A percentile compares a stretch with the other conserved stretches of the same genome.
Evolutionary conservation across 2,888 invertebrate species (phyloP).

Genomic region (Euphydryas editha): DNA sequence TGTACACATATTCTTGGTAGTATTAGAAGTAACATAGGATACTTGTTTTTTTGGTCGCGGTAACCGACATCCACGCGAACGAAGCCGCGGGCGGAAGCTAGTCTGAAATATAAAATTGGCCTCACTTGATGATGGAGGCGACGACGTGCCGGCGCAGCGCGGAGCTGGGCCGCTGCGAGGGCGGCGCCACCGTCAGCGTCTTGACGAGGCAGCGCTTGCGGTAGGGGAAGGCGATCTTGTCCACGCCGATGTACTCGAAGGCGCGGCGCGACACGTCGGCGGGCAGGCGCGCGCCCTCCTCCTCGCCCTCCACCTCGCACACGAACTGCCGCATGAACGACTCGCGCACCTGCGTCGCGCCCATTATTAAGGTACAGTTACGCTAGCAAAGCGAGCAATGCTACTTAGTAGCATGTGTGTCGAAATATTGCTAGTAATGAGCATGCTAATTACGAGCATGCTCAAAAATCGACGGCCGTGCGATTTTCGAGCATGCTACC

Average conservation of each 20-base stretch:
- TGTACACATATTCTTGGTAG: too few relatives aligned
- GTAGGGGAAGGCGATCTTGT: slow-evolving; percentile 83
- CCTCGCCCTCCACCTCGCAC: slow-evolving; percentile 93
- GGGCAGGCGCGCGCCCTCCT: slow-evolving; percentile 73
- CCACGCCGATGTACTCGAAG: slow-evolving; percentile 70
- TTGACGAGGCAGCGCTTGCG: slow-evolving; percentile 93
- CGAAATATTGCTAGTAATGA: too few relatives aligned
- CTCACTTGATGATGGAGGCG: slow-evolving; percentile 93
- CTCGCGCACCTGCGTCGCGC: slow-evolving; percentile 89
- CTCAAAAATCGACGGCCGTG: too few relatives aligned
- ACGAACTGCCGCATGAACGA: slow-evolving; percentile 99
- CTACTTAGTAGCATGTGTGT: too few relatives aligned
- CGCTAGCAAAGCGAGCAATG: too few relatives aligned
- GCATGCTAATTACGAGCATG: too few relatives aligned
- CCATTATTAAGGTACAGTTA: not conserved
- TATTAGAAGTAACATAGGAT: too few relatives aligned
- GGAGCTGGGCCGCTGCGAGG: slow-evolving; percentile 91
- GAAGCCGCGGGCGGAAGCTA: too few relatives aligned
- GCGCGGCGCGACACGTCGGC: slow-evolving; percentile 66
- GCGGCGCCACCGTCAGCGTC: slow-evolving; percentile 91
- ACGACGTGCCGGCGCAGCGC: slow-evolving; percentile 92
- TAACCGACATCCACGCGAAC: too few relatives aligned
- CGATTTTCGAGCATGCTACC: too few relatives aligned
- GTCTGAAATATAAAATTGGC: too few relatives aligned
- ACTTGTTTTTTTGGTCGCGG: too few relatives aligned